Percentiles rank a stretch among this genome's conserved stretches.
phyloP scores from a whole-genome alignment of 2,888 invertebrate species.

The Xanthorhoe spadicearia region DNA sequence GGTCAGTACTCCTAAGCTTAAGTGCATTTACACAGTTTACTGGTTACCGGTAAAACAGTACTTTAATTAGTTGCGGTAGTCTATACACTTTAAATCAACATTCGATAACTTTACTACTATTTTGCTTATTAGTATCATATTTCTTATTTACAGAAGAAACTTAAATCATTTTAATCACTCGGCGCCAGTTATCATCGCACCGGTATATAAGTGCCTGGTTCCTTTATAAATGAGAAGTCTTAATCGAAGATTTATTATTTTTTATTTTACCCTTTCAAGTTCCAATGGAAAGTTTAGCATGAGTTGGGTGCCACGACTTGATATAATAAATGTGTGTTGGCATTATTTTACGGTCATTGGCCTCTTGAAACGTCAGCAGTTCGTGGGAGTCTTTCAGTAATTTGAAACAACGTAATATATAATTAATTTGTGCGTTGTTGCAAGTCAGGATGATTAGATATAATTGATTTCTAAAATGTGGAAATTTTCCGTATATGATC shows the following conservation, averaged over 20 bases:
- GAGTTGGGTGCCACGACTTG: constrained; percentile 17
- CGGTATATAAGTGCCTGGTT: neutral
- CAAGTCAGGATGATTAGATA: no score
- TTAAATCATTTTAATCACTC: no score
- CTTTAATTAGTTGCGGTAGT: no score
- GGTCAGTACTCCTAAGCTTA: constrained; percentile 16
- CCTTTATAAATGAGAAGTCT: constrained; percentile 4
- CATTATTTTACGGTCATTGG: constrained; percentile 18
- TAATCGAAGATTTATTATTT: constrained; percentile 5
- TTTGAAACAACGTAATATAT: no score
- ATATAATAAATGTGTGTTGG: constrained; percentile 7
- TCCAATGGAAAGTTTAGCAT: constrained; percentile 22
- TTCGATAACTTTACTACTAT: no score
- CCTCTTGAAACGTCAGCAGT: constrained; percentile 7
- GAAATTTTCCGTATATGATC: neutral
- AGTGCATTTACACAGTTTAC: constrained; percentile 1
- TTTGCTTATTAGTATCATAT: no score
- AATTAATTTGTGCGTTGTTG: no score
- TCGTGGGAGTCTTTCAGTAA: neutral
- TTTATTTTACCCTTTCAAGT: constrained; percentile 17
- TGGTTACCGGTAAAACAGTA: neutral
- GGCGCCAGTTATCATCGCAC: neutral
- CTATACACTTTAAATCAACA: no score
- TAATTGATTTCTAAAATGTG: neutral
- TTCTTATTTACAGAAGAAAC: no score